These are phyloP conservation scores for Halictus quadricinctus DNA, from an alignment of 2,888 invertebrate species.

Conservation along the genomic window DNA sequence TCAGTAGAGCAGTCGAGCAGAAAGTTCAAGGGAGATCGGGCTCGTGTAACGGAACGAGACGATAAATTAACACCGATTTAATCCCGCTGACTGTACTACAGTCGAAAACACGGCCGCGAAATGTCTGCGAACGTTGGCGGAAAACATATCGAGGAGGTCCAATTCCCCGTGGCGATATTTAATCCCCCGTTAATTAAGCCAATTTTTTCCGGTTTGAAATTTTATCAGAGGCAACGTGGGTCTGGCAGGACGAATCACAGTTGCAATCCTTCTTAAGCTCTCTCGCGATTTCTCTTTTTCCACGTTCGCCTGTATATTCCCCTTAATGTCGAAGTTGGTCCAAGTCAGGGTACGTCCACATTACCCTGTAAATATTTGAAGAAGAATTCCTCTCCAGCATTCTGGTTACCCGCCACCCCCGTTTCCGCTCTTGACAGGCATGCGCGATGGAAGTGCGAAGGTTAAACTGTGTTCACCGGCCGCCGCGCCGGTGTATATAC, in stretches of 20 bases:
- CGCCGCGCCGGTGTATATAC: not conserved
- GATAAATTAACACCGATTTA: conserved; percentile 3
- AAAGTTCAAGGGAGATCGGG: not conserved
- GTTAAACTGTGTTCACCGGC: conserved; percentile 31
- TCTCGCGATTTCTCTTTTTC: conserved; percentile 31
- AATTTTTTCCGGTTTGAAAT: conserved; percentile 28
- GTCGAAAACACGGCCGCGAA: not conserved
- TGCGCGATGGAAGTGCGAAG: conserved; percentile 23
- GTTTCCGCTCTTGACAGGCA: not conserved
- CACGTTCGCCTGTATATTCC: conserved; percentile 34
- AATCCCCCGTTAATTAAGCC: conserved; percentile 36
- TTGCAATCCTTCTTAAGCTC: conserved; percentile 24
- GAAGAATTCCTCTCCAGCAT: conserved; percentile 52
- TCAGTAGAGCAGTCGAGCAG: no score
- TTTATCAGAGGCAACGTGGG: conserved; percentile 6
- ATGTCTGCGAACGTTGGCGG: not conserved
- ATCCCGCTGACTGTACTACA: not conserved
- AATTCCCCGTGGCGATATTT: conserved; percentile 25
- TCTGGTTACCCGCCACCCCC: conserved; percentile 29
- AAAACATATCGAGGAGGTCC: not conserved
- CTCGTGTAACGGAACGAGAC: not conserved
- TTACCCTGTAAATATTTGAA: conserved; percentile 62
- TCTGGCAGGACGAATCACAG: conserved; percentile 28
- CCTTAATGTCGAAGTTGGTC: conserved; percentile 51
- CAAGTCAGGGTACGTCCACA: conserved; percentile 46